Base-by-base conservation (phyloP, 2,888 invertebrate species). In the Apodemia hepburni region DNA sequence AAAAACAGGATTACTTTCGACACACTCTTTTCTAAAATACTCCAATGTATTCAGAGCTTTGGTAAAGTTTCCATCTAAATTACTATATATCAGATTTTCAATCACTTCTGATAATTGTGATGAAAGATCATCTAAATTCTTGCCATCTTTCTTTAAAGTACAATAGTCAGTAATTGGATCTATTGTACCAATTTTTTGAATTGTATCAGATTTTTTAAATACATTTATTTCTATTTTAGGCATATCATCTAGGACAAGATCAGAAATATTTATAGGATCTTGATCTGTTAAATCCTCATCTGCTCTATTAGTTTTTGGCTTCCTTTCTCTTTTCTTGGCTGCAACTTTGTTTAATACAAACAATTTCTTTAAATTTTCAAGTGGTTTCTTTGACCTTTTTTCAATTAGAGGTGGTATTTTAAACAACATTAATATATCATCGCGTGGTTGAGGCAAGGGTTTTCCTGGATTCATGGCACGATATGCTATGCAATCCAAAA, bases 131-230 rank as follows among this genome's bases (percentile, higher is more conserved):
- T 63, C 65, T 6, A 85, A 66, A 29, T 77, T 67, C 66, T 83
- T 85, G 12, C 87, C 92, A 70, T 80, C 75, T 15, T 75, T 74
- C 60, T 84, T 77, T 62, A 95, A 83, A 22, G 75, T 72, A 66
- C 79, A 79, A 70, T 93, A 95, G 75, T 95, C 95, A 62, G 89
- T 87, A 5, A 93, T 86, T 0, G 95, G 95, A 38, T 92, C 92
- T 2, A 93, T 76, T 8, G 94, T 92, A 0, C 95, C 93, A 61
- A 95, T 92, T 61, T 72, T 79, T 38, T 70, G 77, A n/a, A 79
- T 71, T 61, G 73, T 70, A 62, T 70, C 69, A 60, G 65, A 57
- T 69, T 78, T 78, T 17, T 74, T 73, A 17, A 68, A 22, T 18
- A 49, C 60, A 65, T 62, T 59, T 49, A 87, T 66, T 45, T 80